Conservation (phyloP, 2,113 vertebrate species). For the Dipodomys stephensi region DNA sequence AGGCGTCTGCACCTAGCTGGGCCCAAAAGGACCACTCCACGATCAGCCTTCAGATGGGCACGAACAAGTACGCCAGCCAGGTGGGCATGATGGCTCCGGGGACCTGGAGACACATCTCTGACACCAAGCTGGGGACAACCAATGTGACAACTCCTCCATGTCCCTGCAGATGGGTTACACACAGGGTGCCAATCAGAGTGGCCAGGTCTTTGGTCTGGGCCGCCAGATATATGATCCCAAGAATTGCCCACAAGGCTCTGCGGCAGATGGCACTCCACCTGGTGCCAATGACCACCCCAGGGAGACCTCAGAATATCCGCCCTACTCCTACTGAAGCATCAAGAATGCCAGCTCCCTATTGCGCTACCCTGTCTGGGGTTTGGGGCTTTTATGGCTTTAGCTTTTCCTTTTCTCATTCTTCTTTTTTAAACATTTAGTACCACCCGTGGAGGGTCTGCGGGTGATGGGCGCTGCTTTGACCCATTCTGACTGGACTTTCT, state of each 20-base stretch:
- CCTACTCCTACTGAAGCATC: background rate
- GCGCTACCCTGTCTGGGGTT: no score
- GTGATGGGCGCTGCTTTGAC: no score
- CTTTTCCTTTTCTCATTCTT: no score
- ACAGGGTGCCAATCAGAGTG: slow-evolving; percentile 94
- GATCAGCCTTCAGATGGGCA: slow-evolving; percentile 98
- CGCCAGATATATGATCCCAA: slow-evolving; percentile 97
- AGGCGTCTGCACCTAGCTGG: no score
- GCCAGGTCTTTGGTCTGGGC: slow-evolving; percentile 94
- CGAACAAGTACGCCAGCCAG: slow-evolving; percentile 97
- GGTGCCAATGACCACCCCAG: background rate
- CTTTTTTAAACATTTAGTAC: no score
- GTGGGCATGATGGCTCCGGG: slow-evolving; percentile 97
- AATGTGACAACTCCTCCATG: slow-evolving; percentile 96
- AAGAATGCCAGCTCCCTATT: background rate
- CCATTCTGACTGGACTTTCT: no score
- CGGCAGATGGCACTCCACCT: slow-evolving; percentile 28
- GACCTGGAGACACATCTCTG: slow-evolving; percentile 95
- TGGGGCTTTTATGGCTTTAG: no score
- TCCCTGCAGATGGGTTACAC: slow-evolving; percentile 97
- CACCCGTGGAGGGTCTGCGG: no score
- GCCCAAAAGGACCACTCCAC: slow-evolving; percentile 91
- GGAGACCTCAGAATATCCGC: slow-evolving; percentile 58
- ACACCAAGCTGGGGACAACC: slow-evolving; percentile 94
- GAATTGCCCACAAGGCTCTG: slow-evolving; percentile 90